Conservation (phyloP, 1,140 invertebrate genomes). For the Achatina immaculata region DNA sequence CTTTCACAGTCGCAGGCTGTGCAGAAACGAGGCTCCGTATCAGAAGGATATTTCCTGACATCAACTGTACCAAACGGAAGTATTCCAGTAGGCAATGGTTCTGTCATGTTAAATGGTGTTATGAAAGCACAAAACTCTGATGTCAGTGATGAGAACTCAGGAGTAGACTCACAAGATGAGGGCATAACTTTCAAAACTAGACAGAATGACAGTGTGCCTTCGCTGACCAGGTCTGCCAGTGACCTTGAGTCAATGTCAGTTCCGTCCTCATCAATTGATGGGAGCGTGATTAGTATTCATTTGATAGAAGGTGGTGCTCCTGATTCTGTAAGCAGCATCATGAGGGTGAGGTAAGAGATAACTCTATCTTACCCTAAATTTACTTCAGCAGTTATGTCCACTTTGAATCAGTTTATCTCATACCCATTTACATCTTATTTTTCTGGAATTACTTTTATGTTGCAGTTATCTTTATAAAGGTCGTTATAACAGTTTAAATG, state of each 20-base stretch:
- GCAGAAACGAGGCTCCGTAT: not conserved
- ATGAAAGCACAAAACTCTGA: slow-evolving; percentile 39
- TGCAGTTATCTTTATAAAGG: too few relatives aligned
- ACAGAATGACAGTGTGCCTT: not conserved
- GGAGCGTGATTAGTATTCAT: slow-evolving; percentile 45
- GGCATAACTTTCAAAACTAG: not conserved
- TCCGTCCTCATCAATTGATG: slow-evolving; percentile 24
- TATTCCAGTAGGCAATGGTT: not conserved
- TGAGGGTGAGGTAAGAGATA: not conserved
- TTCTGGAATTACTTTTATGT: too few relatives aligned
- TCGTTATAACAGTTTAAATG: too few relatives aligned
- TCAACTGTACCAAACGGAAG: not conserved
- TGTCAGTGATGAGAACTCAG: slow-evolving; percentile 28
- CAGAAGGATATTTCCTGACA: not conserved
- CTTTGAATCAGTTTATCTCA: too few relatives aligned
- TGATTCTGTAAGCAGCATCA: not conserved
- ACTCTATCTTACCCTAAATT: too few relatives aligned
- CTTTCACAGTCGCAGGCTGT: not conserved
- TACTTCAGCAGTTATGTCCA: too few relatives aligned
- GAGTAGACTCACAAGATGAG: not conserved
- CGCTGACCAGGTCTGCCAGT: not conserved
- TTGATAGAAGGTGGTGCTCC: slow-evolving; percentile 31
- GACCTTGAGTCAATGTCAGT: slow-evolving; percentile 6
- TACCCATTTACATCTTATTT: too few relatives aligned
- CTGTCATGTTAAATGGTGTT: not conserved